Base-by-base conservation (phyloP, 1,140 invertebrate species). In the Atta cephalotes region DNA sequence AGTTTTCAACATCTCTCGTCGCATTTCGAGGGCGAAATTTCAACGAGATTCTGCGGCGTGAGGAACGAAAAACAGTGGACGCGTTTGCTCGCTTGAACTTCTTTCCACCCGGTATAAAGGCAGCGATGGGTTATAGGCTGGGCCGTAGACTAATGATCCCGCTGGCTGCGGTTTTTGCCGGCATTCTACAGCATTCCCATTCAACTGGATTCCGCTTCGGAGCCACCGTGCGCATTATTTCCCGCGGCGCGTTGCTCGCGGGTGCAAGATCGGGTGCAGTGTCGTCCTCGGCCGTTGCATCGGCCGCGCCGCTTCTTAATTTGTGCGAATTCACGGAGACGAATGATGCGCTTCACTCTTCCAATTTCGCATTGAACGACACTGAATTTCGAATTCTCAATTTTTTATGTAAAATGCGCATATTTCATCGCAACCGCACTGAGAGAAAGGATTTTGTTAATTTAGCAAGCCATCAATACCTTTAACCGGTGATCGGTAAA, bases 131-230 rank as follows among this genome's bases (percentile, higher is more conserved):
- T 93, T 93, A 93, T 92, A 93, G 92, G 90, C 92, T 90, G 91
- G 91, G 90, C 91, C 88, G 92, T 94, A 94, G 94, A 95, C 94
- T 95, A 95, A 95, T 95, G 95, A 95, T 95, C 93, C 90, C 92
- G 88, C 92, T 92, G 93, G 84, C 93, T 95, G 93, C 89, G 93
- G 93, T 95, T 95, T 95, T 95, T 95, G 94, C 92, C 92, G 92
- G 88, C 95, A 95, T 95, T 95, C 95, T 95, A 95, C 95, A 95
- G 93, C 94, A 95, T 95, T 95, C 95, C 92, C 95, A 94, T 95
- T 95, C 93, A 93, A 92, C 93, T 94, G 93, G 92, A 94, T 94
- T 91, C 93, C 92, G 88, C 88, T 90, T 78, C 90, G 90, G 85
- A 88, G 92, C 89, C 84, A 60, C 88, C 56, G 80, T 35, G 66